phyloP scores from a whole-genome alignment of 2,113 vertebrate genomes.

The Neodon shergylaensis region DNA sequence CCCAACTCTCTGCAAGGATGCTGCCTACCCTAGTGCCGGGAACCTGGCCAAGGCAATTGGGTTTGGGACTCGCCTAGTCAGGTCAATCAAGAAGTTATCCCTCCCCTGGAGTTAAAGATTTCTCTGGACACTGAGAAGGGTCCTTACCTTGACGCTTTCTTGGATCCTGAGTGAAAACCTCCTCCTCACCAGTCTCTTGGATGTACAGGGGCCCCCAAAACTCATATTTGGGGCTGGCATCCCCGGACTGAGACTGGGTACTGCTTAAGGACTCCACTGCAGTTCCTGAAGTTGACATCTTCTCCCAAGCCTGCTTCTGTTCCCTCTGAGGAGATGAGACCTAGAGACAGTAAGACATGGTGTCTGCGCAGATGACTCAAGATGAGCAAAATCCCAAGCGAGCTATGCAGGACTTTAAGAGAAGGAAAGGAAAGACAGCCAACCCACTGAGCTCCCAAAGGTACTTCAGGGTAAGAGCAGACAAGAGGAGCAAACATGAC shows the following conservation, averaged over 20 bases:
- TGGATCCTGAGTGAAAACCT: constrained; percentile 50
- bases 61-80: background rate
- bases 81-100: background rate
- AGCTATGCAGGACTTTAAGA: background rate
- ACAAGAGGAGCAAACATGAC: background rate
- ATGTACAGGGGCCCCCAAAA: constrained; percentile 73
- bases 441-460: background rate
- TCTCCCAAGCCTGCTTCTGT: constrained; percentile 66
- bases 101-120: background rate
- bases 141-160: constrained; percentile 66
- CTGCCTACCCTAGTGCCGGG: background rate
- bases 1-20: background rate
- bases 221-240: constrained; percentile 57
- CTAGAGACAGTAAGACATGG: constrained; percentile 58
- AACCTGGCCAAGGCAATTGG: background rate
- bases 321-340: constrained; percentile 54
- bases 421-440: background rate
- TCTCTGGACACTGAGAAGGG: background rate
- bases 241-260: background rate
- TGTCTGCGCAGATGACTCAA: constrained; percentile 23
- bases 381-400: background rate
- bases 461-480: background rate
- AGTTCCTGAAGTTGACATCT: constrained; percentile 55
- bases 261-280: constrained; percentile 19
- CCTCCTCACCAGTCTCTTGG: constrained; percentile 74